Percentiles rank a stretch among this genome's conserved stretches.
These are phyloP conservation scores for Apamea monoglypha DNA, from an alignment of 2,888 invertebrate genomes.

Conservation along the genomic window DNA sequence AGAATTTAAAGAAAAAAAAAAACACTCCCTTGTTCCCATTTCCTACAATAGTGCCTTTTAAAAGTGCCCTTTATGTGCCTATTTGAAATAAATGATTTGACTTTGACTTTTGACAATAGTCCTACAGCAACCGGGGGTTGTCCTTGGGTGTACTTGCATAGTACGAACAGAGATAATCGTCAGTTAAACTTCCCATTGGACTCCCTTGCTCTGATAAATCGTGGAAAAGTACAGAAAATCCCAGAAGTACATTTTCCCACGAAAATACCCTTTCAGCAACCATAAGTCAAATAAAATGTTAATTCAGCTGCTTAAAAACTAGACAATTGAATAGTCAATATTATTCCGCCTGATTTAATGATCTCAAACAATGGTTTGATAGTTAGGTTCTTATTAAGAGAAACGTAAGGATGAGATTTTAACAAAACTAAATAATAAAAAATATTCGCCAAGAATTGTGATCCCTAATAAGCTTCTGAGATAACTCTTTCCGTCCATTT, in stretches of 20 bases:
- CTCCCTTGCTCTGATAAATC: not conserved
- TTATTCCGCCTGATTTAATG: not conserved
- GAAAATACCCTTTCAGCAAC: not conserved
- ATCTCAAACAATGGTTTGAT: not conserved
- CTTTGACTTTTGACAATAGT: too few relatives aligned
- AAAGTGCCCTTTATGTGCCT: too few relatives aligned
- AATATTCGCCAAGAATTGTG: not conserved
- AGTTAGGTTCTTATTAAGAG: not conserved
- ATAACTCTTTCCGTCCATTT: slow-evolving; percentile 6
- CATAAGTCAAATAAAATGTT: too few relatives aligned
- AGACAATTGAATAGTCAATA: not conserved
- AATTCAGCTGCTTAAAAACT: not conserved
- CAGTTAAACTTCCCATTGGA: too few relatives aligned
- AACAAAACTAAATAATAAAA: not conserved
- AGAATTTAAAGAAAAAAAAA: not conserved
- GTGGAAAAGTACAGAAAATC: not conserved
- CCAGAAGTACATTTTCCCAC: not conserved
- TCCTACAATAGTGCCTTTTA: too few relatives aligned
- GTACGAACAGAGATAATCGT: too few relatives aligned
- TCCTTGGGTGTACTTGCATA: too few relatives aligned
- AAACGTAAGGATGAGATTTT: not conserved
- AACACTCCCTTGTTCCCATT: too few relatives aligned
- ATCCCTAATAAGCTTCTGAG: not conserved
- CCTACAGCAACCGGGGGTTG: too few relatives aligned
- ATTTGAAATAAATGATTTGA: too few relatives aligned